Percentiles rank a stretch among this genome's conserved stretches.
These are phyloP conservation scores for Lindbergichthys nudifrons DNA, from an alignment of 2,797 vertebrate genomes.

Conservation along the genomic window DNA sequence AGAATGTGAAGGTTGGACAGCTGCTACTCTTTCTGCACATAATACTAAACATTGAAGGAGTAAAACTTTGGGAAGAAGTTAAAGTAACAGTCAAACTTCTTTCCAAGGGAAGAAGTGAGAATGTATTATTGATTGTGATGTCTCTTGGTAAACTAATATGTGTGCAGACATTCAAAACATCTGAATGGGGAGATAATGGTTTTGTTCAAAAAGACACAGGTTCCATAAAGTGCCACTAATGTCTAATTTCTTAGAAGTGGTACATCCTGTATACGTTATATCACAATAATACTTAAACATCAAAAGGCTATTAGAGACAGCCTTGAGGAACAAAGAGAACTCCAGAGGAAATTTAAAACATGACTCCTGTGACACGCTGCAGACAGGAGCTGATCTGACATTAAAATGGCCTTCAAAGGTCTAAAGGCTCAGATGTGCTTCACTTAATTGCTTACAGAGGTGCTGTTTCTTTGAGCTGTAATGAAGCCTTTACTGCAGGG, in stretches of 20 bases:
- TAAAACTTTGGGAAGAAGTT: background rate
- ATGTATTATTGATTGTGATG: too few relatives aligned
- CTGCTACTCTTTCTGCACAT: conserved; percentile 1
- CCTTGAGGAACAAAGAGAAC: conserved; percentile 20
- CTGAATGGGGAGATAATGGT: too few relatives aligned
- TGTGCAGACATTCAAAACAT: too few relatives aligned
- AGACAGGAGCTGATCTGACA: conserved; percentile 18
- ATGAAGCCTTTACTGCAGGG: conserved; percentile 22
- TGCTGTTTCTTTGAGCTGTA: conserved; percentile 27
- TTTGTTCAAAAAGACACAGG: too few relatives aligned
- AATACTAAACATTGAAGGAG: background rate
- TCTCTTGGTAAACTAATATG: too few relatives aligned
- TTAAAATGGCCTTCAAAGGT: conserved; percentile 59
- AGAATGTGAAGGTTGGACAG: conserved; percentile 1
- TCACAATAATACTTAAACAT: conserved; percentile 2
- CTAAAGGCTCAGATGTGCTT: conserved; percentile 23
- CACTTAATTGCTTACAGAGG: conserved; percentile 28
- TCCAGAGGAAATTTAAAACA: conserved; percentile 11
- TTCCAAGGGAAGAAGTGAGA: too few relatives aligned
- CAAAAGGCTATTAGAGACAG: background rate
- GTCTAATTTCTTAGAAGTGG: too few relatives aligned
- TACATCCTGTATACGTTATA: background rate
- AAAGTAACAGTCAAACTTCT: background rate
- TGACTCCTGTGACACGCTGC: conserved; percentile 24
- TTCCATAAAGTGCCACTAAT: too few relatives aligned